phyloP scores from a whole-genome alignment of 2,797 vertebrate genomes.

The Pseudochirops cupreus region DNA sequence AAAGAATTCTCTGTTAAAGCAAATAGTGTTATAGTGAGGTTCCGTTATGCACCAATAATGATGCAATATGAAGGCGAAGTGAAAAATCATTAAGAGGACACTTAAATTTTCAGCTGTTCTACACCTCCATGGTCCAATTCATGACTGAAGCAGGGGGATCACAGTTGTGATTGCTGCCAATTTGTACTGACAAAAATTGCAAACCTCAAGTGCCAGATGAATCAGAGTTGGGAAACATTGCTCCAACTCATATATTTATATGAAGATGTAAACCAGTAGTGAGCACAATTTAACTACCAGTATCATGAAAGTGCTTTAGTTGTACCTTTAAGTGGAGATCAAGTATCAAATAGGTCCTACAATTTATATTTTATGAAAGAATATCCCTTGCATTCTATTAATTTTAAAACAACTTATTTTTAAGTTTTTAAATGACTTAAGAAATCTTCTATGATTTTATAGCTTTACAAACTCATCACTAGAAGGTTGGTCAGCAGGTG shows the following conservation, averaged over 20 bases:
- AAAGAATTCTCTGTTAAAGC: neutral
- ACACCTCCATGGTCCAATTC: slow-evolving; percentile 69
- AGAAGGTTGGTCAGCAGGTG: neutral
- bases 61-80: neutral
- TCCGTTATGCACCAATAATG: neutral
- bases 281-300: slow-evolving; percentile 73
- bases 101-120: slow-evolving; percentile 41
- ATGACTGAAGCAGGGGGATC: slow-evolving; percentile 69
- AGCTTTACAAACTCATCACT: neutral
- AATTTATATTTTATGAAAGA: slow-evolving; percentile 4
- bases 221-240: slow-evolving; percentile 76
- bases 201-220: slow-evolving; percentile 76
- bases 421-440: neutral
- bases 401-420: neutral
- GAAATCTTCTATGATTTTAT: neutral
- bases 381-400: neutral
- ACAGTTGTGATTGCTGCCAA: slow-evolving; percentile 72
- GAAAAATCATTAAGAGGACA: neutral
- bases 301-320: slow-evolving; percentile 63
- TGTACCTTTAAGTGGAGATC: slow-evolving; percentile 75
- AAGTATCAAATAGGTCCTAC: slow-evolving; percentile 35
- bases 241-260: slow-evolving; percentile 78
- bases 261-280: slow-evolving; percentile 75
- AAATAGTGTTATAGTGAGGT: neutral
- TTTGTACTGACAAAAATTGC: slow-evolving; percentile 73